A percentile compares a stretch with the other conserved stretches of the same genome.
phyloP scores from a whole-genome alignment of 2,797 vertebrate species.

The Rhabdomys pumilio region DNA sequence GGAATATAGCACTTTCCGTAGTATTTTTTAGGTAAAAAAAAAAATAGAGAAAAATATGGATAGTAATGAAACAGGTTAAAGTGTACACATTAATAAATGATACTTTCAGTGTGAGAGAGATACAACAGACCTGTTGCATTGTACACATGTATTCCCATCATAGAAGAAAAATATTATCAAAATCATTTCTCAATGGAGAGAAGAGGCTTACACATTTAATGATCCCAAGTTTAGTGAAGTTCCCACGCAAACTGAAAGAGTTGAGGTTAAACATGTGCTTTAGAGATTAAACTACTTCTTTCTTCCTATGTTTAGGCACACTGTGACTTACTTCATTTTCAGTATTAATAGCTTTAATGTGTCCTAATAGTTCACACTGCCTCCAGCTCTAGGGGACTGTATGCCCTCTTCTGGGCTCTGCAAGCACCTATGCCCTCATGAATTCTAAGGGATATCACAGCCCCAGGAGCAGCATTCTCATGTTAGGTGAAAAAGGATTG shows the following conservation, averaged over 20 bases:
- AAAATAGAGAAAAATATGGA: neutral
- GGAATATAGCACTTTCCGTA: neutral
- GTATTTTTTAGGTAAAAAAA: neutral
- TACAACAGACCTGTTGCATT: neutral
- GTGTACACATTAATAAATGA: neutral
- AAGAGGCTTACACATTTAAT: neutral
- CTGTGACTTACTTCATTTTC: neutral
- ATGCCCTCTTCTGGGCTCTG: neutral
- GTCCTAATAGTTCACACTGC: neutral
- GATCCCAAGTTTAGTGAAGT: neutral
- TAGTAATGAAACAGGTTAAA: neutral
- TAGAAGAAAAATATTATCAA: neutral
- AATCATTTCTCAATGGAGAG: neutral
- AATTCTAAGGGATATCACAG: neutral
- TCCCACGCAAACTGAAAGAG: neutral
- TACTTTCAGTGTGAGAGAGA: neutral
- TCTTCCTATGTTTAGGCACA: neutral
- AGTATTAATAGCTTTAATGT: neutral
- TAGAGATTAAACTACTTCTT: neutral
- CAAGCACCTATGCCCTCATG: neutral
- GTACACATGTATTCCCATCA: neutral
- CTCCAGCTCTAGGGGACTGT: neutral
- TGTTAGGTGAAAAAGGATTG: neutral
- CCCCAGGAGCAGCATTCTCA: neutral
- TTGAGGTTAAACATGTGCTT: neutral